Conservation (phyloP, 2,113 vertebrate species). For the Aptenodytes forsteri region DNA sequence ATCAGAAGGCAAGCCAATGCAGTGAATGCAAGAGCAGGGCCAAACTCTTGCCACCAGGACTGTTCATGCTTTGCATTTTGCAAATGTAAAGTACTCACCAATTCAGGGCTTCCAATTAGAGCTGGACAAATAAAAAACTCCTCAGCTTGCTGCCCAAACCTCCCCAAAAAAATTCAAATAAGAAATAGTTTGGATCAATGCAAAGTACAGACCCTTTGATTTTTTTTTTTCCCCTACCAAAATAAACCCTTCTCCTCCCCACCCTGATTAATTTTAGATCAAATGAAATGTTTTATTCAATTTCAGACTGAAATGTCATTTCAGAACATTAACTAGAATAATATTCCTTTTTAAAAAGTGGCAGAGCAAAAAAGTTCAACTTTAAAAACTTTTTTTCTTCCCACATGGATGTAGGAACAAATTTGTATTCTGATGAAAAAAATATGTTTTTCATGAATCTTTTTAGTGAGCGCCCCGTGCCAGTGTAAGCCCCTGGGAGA, state of each 20-base stretch:
- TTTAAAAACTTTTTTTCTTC: background rate
- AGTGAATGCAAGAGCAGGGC: background rate
- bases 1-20: background rate
- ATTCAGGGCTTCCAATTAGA: slow-evolving; percentile 29
- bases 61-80: background rate
- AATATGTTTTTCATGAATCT: rapidly evolving
- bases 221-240: background rate
- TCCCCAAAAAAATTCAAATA: background rate
- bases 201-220: background rate
- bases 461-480: rapidly evolving
- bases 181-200: background rate
- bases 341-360: slow-evolving; percentile 13
- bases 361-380: background rate
- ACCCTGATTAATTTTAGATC: slow-evolving; percentile 43
- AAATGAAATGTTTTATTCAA: slow-evolving; percentile 44
- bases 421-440: background rate
- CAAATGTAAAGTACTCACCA: background rate
- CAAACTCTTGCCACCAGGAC: background rate
- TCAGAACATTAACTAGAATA: slow-evolving; percentile 5
- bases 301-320: slow-evolving; percentile 15
- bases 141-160: background rate
- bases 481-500: background rate
- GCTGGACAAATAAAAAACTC: background rate
- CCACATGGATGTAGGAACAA: background rate
- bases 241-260: slow-evolving; percentile 26